A percentile compares a stretch with the other conserved stretches of the same genome.
Conservation (phyloP, 1,140 invertebrate species). For the Venustaconcha ellipsiformis region DNA sequence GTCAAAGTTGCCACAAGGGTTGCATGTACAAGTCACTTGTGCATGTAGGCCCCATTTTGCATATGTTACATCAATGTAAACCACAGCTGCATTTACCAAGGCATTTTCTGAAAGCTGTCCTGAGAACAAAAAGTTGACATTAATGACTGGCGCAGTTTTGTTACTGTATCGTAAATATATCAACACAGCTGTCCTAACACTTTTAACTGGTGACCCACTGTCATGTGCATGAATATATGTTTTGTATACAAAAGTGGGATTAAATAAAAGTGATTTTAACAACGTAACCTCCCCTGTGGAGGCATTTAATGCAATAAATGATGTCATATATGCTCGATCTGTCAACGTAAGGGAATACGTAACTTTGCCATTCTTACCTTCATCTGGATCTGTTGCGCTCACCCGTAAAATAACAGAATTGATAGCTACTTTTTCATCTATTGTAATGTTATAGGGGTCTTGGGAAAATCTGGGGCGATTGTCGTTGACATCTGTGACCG, state of each 20-base stretch:
- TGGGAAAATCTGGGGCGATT: constrained; percentile 83
- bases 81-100: constrained; percentile 49
- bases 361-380: constrained; percentile 52
- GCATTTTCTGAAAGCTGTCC: constrained; percentile 47
- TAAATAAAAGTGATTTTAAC: constrained; percentile 80
- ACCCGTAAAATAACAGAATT: constrained; percentile 42
- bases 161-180: constrained; percentile 56
- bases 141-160: constrained; percentile 56
- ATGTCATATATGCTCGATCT: background rate
- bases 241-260: constrained; percentile 70
- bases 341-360: constrained; percentile 12
- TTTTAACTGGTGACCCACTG: constrained; percentile 37
- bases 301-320: constrained; percentile 11
- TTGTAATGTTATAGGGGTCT: constrained; percentile 68
- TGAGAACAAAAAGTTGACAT: constrained; percentile 41
- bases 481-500: constrained; percentile 91
- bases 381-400: constrained; percentile 53
- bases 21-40: constrained; percentile 45
- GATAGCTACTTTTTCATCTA: constrained; percentile 75
- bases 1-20: constrained; percentile 11
- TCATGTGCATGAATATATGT: constrained; percentile 52
- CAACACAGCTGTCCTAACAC: constrained; percentile 39
- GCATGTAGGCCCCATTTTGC: constrained; percentile 56
- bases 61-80: constrained; percentile 57
- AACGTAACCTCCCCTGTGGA: constrained; percentile 52